Evolutionary conservation across 1,140 invertebrate genomes (phyloP).

Genomic region (Drosophila pectinifera): DNA sequence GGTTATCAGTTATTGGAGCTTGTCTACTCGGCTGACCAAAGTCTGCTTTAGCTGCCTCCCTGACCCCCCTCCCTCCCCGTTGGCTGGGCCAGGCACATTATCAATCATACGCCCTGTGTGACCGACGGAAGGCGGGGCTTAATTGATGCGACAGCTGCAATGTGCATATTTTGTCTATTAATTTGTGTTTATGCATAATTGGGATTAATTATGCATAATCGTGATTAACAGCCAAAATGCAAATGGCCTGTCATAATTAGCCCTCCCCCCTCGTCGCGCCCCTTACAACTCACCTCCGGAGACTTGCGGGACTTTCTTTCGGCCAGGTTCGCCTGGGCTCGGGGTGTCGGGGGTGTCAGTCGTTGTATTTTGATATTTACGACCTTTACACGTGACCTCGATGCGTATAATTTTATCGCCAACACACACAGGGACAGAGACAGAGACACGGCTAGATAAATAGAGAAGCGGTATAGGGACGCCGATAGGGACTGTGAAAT

Average conservation of each 20-base stretch:
- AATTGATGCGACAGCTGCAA: conserved; percentile 66
- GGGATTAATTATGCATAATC: conserved; percentile 80
- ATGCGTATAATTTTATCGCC: conserved; percentile 61
- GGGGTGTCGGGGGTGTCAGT: conserved; percentile 6
- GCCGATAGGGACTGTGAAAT: conserved; percentile 21
- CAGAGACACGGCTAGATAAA: not conserved
- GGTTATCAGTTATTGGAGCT: conserved; percentile 62
- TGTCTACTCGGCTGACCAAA: conserved; percentile 12
- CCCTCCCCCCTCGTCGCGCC: conserved; percentile 3
- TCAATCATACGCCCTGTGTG: conserved; percentile 40
- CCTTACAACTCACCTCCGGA: not conserved
- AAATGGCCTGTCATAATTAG: conserved; percentile 65
- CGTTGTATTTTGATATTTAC: conserved; percentile 56
- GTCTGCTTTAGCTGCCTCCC: too few species aligned
- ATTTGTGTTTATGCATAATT: conserved; percentile 81
- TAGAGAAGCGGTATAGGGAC: conserved; percentile 1
- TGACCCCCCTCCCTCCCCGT: too few species aligned
- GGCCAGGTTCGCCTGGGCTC: not conserved
- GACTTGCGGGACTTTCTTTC: conserved; percentile 16
- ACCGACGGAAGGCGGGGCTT: not conserved
- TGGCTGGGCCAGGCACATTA: conserved; percentile 17
- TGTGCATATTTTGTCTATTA: conserved; percentile 80
- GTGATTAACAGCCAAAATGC: conserved; percentile 77
- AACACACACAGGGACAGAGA: not conserved
- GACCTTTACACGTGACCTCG: conserved; percentile 69